Evolutionary conservation across 1,140 invertebrate species (phyloP), one percentile per base, ranked within the genome.

Genomic region (Neuroterus valhalla): DNA sequence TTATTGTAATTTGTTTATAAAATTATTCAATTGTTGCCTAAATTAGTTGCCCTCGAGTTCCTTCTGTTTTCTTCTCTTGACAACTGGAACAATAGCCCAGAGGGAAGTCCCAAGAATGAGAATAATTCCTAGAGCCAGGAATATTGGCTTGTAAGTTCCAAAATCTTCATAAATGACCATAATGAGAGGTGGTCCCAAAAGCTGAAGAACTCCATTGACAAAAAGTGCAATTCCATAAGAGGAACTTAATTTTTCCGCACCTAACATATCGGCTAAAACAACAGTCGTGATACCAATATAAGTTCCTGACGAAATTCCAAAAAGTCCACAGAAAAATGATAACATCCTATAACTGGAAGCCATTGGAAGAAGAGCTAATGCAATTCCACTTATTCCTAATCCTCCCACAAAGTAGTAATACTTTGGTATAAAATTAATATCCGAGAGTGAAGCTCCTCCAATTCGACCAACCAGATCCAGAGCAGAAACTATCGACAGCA

Each of bases 221-320:
- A 96, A 96, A 6, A 96, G 86, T 72, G 94, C 95, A 23, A 96
- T 95, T 14, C 95, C 95, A 76, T 96, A 96, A 0, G 95, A 95
- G 0, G 94, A 95, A 77, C 95, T 94, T 1, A 96, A 82, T n/a
- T 93, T 89, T 80, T 96, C 95, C 0, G 93, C 93, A 1, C 95
- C 95, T 2, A 96, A 84, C 92, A 95, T 93, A 84, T 96, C 95
- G 0, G 94, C 94, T 91, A 96, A 93, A 0, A 96, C 94, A 31
- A 96, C 93, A 5, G 95, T 95, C 0, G 94, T 96, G 1, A 96
- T 94, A 19, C 95, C 95, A 1, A 95, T 94, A 82, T 96, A 96
- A 31, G 94, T 92, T n/a, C 95, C 95, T 0, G 95, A 96, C 1
- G 94, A 93, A 12, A 96, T 86, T 0, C 95, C 95, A 84, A 96